Percentiles rank a stretch among this genome's conserved stretches.
Evolutionary conservation across 2,797 vertebrate species (phyloP).

Genomic region (Falco novaeseelandiae): DNA sequence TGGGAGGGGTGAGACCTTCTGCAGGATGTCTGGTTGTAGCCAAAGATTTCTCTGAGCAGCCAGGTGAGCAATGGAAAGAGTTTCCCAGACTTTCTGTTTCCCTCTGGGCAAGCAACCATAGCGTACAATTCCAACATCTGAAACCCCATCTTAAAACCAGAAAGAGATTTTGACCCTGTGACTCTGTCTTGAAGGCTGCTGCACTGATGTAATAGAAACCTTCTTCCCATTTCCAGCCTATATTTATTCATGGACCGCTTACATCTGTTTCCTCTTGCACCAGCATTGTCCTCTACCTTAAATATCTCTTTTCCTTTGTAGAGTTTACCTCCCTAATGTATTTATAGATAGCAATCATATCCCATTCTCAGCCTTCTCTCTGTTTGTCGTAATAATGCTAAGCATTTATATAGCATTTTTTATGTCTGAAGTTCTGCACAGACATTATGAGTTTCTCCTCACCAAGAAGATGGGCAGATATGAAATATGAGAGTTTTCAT

Average conservation of each 20-base stretch:
- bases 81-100: background rate
- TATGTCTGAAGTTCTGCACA: slow-evolving; percentile 15
- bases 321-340: slow-evolving; percentile 1
- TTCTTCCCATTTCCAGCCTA: background rate
- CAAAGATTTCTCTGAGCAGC: background rate
- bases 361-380: slow-evolving; percentile 1
- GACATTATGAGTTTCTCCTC: slow-evolving; percentile 30
- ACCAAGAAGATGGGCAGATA: slow-evolving; percentile 36
- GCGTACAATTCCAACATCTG: background rate
- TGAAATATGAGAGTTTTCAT: slow-evolving; percentile 18
- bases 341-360: slow-evolving; percentile 33
- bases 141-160: background rate
- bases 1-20: background rate
- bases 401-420: slow-evolving; percentile 20
- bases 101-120: background rate
- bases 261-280: background rate
- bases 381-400: background rate
- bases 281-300: background rate
- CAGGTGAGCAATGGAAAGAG: background rate
- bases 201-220: background rate
- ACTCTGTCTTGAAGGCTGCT: background rate
- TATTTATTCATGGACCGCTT: background rate
- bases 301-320: background rate
- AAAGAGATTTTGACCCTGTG: background rate
- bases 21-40: background rate